A percentile compares a stretch with the other conserved stretches of the same genome.
These are phyloP conservation scores for Trematomus loennbergii DNA, from an alignment of 2,113 vertebrate genomes.

Conservation along the genomic window DNA sequence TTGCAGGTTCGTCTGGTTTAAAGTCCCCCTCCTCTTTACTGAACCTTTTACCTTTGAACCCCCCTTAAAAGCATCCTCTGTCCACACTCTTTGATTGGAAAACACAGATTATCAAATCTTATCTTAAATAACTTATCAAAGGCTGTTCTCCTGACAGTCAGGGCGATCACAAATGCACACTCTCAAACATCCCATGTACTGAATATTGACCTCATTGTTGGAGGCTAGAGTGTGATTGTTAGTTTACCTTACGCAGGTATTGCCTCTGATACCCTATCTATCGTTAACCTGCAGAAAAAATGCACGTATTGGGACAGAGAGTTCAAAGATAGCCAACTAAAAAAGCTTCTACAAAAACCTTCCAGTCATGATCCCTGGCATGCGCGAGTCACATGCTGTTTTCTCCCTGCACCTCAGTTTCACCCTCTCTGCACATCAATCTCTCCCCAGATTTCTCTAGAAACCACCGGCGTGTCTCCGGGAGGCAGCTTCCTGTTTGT, in stretches of 20 bases:
- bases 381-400: slow-evolving; percentile 38
- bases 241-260: background rate
- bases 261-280: background rate
- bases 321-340: slow-evolving; percentile 13
- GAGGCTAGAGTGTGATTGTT: background rate
- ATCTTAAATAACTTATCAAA: background rate
- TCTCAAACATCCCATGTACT: background rate
- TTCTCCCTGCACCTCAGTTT: slow-evolving; percentile 44
- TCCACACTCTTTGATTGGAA: background rate
- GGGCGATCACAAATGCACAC: background rate
- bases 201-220: background rate
- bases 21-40: background rate
- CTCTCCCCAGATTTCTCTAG: slow-evolving; percentile 46
- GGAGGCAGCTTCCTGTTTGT: slow-evolving; percentile 83
- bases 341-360: slow-evolving; percentile 24
- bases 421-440: slow-evolving; percentile 25
- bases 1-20: background rate
- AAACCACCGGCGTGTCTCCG: slow-evolving; percentile 63
- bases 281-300: slow-evolving; percentile 4
- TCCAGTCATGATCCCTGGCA: slow-evolving; percentile 15
- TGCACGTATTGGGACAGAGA: background rate
- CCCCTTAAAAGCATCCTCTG: background rate
- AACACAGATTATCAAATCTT: background rate
- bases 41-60: background rate
- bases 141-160: slow-evolving; percentile 15